Conservation (phyloP, 2,113 vertebrate species). For the Neolamprologus falcicula region DNA sequence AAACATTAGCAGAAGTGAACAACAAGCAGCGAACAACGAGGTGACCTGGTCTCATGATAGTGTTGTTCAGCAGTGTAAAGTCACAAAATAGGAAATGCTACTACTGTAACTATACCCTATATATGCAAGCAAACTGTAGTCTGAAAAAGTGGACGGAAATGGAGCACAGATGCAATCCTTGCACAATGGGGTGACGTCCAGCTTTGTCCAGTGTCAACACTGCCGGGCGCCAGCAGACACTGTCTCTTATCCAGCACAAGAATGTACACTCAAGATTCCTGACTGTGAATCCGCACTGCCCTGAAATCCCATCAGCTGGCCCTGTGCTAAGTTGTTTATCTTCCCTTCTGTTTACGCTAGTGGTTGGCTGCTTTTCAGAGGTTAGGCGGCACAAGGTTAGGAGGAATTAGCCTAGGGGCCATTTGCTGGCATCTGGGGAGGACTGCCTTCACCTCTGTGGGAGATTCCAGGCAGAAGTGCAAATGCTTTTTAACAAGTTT, state of each 20-base stretch:
- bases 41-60: background rate
- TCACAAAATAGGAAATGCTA: background rate
- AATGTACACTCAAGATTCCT: background rate
- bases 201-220: background rate
- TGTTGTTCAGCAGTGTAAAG: background rate
- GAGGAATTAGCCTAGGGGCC: constrained; percentile 10
- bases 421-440: background rate
- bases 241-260: background rate
- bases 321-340: constrained; percentile 41
- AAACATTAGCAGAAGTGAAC: background rate
- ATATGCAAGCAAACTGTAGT: background rate
- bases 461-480: background rate
- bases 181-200: background rate
- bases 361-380: constrained; percentile 11
- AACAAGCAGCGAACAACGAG: background rate
- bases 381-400: constrained; percentile 39
- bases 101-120: background rate
- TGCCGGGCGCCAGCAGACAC: background rate
- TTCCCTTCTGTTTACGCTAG: constrained; percentile 31
- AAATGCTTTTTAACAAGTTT: background rate
- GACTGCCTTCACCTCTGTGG: background rate
- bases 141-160: background rate
- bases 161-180: background rate
- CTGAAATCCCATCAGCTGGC: constrained; percentile 32
- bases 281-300: background rate